Evolutionary conservation across 2,113 vertebrate species (phyloP), one percentile per base, ranked within the genome.

Genomic region (Narcine bancroftii): DNA sequence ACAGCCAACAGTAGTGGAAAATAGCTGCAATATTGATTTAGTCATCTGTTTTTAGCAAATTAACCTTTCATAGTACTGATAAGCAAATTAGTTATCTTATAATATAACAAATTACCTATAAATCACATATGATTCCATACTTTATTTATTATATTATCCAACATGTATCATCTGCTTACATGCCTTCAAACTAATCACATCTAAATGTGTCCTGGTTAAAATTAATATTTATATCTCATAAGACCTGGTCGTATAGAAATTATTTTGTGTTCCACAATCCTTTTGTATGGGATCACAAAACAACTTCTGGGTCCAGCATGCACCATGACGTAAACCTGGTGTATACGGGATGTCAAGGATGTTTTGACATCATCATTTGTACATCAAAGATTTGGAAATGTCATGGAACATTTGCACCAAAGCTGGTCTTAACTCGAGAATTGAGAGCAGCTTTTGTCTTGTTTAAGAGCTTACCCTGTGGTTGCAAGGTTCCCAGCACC

Each of bases 21-120:
- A 24, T 69, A 42, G 17, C 42, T 39, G 92, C 71, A 93, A 60
- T 19, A n/a, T 47, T 33, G 81, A 24, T 45, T 85, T 76, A 92
- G 77, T 79, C 15, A 71, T 73, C 26, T 53, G 29, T 45, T 92
- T 69, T 92, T 75, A 53, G 11, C 50, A 53, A 66, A 39, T 42
- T 10, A 33, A 89, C 17, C 17, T 65, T 17, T 19, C 24, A 63
- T 56, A 63, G 56, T 63, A 29, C 15, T 42, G 6, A 26, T 26
- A 7, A 66, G 7, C 19, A 50, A 89, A 89, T 89, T 65, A 42
- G 39, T 6, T 89, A 39, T 65, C 85, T 53, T 7, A 81, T 36
- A 75, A 36, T 36, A 19, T 39, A 66, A 66, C 65, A 36, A 36
- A 36, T 39, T 75, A 75, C n/a, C 72, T n/a, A n/a, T n/a, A n/a